Percentiles rank a stretch among this genome's conserved stretches.
Evolutionary conservation across 1,140 invertebrate genomes (phyloP).

Genomic region (Trigoniulus corallinus): DNA sequence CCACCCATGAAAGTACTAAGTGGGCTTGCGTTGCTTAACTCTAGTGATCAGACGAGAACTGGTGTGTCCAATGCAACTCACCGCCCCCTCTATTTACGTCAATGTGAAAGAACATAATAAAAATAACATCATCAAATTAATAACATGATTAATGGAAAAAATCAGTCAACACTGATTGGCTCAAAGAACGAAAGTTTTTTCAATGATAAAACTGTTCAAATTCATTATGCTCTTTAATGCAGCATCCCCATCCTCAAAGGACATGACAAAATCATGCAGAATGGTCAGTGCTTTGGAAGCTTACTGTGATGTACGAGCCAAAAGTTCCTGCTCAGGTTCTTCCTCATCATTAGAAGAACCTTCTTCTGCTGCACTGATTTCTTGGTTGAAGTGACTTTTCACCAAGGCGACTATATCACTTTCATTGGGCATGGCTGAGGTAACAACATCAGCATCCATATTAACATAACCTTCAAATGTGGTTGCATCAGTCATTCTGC

Average conservation of each 20-base stretch:
- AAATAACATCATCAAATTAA: too few relatives aligned
- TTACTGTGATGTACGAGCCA: neutral
- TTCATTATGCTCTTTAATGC: neutral
- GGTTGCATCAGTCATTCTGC: neutral
- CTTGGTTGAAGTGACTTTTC: neutral
- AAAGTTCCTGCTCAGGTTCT: slow-evolving; percentile 1
- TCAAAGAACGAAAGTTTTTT: neutral
- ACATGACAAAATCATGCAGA: slow-evolving; percentile 1
- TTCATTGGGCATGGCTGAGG: neutral
- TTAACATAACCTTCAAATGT: neutral
- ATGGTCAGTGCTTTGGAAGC: neutral
- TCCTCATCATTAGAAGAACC: slow-evolving; percentile 1
- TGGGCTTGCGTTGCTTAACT: too few relatives aligned
- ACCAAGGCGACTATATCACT: neutral
- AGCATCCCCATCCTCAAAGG: slow-evolving; percentile 1
- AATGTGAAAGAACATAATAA: too few relatives aligned
- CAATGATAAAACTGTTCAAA: slow-evolving; percentile 1
- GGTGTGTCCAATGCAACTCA: too few relatives aligned
- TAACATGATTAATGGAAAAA: neutral
- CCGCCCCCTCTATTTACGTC: too few relatives aligned
- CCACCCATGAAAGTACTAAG: too few relatives aligned
- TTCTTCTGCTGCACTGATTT: neutral
- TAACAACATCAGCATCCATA: neutral
- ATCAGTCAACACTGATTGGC: neutral
- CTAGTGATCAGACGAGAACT: too few relatives aligned